Evolutionary conservation across 1,140 invertebrate species (phyloP), one percentile per base, ranked within the genome.

Genomic region (Sinella curviseta): DNA sequence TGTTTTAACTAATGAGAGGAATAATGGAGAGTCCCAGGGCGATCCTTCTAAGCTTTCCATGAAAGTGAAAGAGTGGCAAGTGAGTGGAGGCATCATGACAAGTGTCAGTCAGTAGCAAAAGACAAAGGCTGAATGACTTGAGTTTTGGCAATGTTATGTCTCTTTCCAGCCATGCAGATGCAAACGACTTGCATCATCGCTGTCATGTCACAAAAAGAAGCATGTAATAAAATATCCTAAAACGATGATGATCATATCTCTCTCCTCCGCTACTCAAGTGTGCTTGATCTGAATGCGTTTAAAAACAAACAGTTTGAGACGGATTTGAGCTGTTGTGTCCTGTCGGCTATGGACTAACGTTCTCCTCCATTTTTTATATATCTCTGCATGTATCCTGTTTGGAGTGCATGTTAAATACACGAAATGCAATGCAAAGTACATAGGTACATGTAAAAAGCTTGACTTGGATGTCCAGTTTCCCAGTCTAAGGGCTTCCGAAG

Each of bases 401-500:
- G 39, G 39, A 20, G 20, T 48, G 39, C 8, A 12, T 48, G 57
- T 60, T 60, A 14, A 14, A n/a, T 60, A 48, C 17, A 48, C 17
- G 39, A 48, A 8, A 48, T 17, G 4, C 39, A 4, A 48, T 17
- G 17, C 4, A 48, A 48, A 48, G 39, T 48, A 12, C 20, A 12
- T 48, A 12, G 39, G 20, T 48, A 20, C 20, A 48, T 48, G 39
- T 12, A 60, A 60, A 60, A 26, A 60, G 24, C 24, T 60, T 60
- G 57, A 26, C 57, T 60, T 60, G 57, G 3, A 8, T 26, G 57
- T 60, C 57, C 57, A 60, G 57, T 60, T 26, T 60, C 24, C 57
- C 57, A 60, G 57, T 60, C 57, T 60, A 55, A 77, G 80, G 80
- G 80, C 80, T 78, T 81, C 80, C 33, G 31, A 54, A 81, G 80